Base-by-base conservation (phyloP, 2,888 invertebrate genomes). In the Callyntrura guangdongensis region DNA sequence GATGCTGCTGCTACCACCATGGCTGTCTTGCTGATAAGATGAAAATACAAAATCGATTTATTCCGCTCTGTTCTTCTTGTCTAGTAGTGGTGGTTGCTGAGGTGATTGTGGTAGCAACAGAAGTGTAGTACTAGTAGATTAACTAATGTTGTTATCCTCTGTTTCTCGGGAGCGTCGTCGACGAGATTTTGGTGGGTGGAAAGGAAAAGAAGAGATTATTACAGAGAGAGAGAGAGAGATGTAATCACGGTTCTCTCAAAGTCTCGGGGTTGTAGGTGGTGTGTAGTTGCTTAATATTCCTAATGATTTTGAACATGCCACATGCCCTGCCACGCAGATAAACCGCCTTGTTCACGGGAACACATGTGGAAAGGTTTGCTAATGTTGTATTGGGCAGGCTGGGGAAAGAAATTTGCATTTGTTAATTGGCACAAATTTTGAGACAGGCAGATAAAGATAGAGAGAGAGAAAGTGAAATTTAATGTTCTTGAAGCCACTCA, bases 321-420 rank as follows among this genome's bases (percentile, higher is more conserved):
- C 36, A 53, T 6, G 14, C 22, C 20, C 61, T 53, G 53, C 53
- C 53, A 53, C 53, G 14, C 53, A 11, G 36, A 36, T 36, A 36
- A 36, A 36, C 6, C 36, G 36, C 36, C 6, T 36, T 36, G 3
- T 36, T 36, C 36, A 36, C 3, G 36, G 36, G 36, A 36, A 36
- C 36, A 53, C 53, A 22, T 61, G 22, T 6, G 56, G n/a, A 3
- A n/a, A 61, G 9, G 9, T 17, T 20, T 27, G 27, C 0, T 27
- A 36, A 27, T 64, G 25, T 14, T 27, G 27, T 27, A 9, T 9
- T 45, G 17, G 4, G 14, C 11, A 25, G 17, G n/a, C 8, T 74
- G 77, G 22, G 6, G 36, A 36, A 36, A 36, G 36, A 36, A 69
- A 84, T 84, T 84, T 84, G 56, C 56, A 84, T 53, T 84, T 36